Evolutionary conservation across 2,888 invertebrate genomes (phyloP).

Genomic region (Trissonchulus sp.): DNA sequence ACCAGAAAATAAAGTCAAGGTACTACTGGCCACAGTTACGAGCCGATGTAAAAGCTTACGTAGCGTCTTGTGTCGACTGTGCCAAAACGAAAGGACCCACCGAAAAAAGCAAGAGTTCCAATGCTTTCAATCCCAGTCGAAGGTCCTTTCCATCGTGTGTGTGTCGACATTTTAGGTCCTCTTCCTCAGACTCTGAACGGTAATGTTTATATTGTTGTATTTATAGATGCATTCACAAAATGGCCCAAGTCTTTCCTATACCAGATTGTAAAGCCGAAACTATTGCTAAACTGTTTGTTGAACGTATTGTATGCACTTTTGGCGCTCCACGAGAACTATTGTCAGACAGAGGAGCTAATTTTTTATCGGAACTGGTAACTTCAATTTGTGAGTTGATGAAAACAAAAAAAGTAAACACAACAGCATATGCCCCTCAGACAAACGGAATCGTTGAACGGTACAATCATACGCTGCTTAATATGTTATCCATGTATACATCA

Average conservation of each 20-base stretch:
- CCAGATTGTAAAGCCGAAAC: conserved; percentile 44
- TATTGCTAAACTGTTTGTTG: conserved; percentile 39
- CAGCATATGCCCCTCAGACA: conserved; percentile 33
- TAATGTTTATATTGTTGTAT: conserved; percentile 39
- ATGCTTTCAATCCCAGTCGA: neutral
- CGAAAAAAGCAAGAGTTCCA: neutral
- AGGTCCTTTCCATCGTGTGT: neutral
- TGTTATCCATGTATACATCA: conserved; percentile 11
- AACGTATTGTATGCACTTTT: conserved; percentile 34
- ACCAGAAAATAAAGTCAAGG: neutral
- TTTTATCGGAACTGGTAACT: conserved; percentile 33
- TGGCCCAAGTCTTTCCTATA: conserved; percentile 41
- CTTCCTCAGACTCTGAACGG: conserved; percentile 31
- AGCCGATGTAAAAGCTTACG: neutral
- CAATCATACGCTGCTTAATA: conserved; percentile 38
- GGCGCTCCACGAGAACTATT: conserved; percentile 37
- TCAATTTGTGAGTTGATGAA: conserved; percentile 31
- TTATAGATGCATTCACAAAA: conserved; percentile 36
- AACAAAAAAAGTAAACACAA: conserved; percentile 28
- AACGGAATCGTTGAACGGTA: conserved; percentile 40
- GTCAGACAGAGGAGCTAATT: conserved; percentile 38
- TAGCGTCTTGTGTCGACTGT: neutral
- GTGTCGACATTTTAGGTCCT: conserved; percentile 35
- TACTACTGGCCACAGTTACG: neutral
- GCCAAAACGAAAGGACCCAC: conserved; percentile 1